Evolutionary conservation across 1,140 invertebrate species (phyloP).

Genomic region (Anoplophora glabripennis): DNA sequence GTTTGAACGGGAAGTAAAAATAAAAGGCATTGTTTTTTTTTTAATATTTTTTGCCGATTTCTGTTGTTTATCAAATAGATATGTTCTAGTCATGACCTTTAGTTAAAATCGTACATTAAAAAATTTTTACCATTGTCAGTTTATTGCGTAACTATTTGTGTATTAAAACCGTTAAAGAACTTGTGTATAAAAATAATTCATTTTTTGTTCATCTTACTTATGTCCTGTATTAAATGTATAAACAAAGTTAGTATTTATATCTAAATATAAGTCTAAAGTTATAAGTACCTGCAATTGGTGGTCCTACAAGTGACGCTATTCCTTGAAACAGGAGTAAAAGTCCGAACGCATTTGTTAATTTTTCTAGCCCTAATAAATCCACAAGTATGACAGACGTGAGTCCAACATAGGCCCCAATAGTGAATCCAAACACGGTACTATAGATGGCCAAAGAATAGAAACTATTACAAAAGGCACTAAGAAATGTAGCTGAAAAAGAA

Average conservation of each 20-base stretch:
- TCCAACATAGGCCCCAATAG: conserved; percentile 89
- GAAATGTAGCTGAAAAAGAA: conserved; percentile 69
- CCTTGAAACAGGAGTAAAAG: conserved; percentile 88
- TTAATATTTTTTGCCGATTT: too few relatives aligned
- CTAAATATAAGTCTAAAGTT: conserved; percentile 7
- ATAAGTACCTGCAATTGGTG: conserved; percentile 78
- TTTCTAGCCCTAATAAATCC: conserved; percentile 81
- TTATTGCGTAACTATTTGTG: too few relatives aligned
- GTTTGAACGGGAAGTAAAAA: too few relatives aligned
- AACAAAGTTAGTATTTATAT: neutral
- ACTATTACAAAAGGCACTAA: conserved; percentile 69
- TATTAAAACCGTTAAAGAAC: too few relatives aligned
- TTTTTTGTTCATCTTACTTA: neutral
- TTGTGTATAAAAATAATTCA: neutral
- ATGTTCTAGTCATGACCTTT: too few relatives aligned
- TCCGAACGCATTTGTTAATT: conserved; percentile 91
- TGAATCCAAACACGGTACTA: conserved; percentile 79
- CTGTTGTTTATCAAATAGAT: too few relatives aligned
- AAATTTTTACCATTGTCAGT: too few relatives aligned
- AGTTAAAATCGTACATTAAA: too few relatives aligned
- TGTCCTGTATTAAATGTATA: neutral
- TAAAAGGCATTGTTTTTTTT: too few relatives aligned
- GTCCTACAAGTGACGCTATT: conserved; percentile 82
- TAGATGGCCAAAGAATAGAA: conserved; percentile 74
- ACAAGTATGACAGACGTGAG: conserved; percentile 88